Evolutionary conservation across 2,113 vertebrate genomes (phyloP).

Genomic region (Ellobius talpinus): DNA sequence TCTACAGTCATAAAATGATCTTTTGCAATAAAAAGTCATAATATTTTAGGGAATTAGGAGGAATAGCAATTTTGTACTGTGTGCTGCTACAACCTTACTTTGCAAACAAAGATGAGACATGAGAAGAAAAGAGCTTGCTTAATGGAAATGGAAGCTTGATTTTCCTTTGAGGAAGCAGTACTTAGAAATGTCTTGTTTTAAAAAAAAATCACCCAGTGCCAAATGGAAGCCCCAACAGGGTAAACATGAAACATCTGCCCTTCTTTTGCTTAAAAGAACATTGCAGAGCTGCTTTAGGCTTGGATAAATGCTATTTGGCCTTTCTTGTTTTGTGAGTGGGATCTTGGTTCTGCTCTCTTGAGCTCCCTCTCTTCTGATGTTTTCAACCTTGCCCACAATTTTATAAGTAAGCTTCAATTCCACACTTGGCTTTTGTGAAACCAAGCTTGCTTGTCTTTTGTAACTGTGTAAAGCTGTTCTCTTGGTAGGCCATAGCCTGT

Average conservation of each 20-base stretch:
- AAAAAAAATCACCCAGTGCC: conserved; percentile 69
- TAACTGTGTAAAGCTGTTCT: conserved; percentile 79
- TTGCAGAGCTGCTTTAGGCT: conserved; percentile 60
- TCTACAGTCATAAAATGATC: neutral
- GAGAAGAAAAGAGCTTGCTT: neutral
- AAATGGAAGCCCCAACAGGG: conserved; percentile 70
- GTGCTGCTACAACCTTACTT: conserved; percentile 25
- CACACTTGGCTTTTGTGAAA: conserved; percentile 74
- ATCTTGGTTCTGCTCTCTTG: conserved; percentile 70
- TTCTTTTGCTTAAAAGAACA: conserved; percentile 65
- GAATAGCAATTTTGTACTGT: neutral
- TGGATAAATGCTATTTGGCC: conserved; percentile 59
- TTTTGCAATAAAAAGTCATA: conserved; percentile 33
- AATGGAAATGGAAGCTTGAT: neutral
- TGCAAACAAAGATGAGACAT: neutral
- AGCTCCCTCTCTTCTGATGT: conserved; percentile 30
- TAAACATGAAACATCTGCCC: conserved; percentile 68
- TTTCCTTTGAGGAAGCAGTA: conserved; percentile 49
- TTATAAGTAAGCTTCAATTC: conserved; percentile 70
- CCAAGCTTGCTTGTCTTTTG: conserved; percentile 79
- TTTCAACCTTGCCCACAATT: conserved; percentile 71
- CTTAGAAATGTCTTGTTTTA: conserved; percentile 70
- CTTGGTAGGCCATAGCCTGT: conserved; percentile 59
- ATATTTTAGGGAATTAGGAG: neutral
- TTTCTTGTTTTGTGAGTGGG: conserved; percentile 70